Percentiles rank a stretch among this genome's conserved stretches.
phyloP scores from a whole-genome alignment of 2,888 invertebrate species.

The Pseudeuparius sepicola region DNA sequence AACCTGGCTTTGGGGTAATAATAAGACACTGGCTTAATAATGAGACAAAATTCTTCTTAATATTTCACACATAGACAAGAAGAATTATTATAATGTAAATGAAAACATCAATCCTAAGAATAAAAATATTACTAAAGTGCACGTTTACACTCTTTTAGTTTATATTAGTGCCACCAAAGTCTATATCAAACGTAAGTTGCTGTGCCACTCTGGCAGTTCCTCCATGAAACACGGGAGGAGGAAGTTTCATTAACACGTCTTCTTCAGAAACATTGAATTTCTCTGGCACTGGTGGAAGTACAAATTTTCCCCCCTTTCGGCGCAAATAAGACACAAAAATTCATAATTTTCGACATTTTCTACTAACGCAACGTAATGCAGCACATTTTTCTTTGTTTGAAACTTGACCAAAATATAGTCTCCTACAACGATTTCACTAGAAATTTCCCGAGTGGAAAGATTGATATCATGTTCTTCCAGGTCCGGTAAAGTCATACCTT shows the following conservation, averaged over 20 bases:
- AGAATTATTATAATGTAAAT: no score
- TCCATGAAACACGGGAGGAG: conserved; percentile 9
- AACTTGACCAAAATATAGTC: conserved; percentile 14
- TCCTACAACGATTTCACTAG: conserved; percentile 7
- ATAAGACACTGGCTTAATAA: conserved; percentile 4
- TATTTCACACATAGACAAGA: no score
- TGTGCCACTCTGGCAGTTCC: conserved; percentile 12
- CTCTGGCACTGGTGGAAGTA: conserved; percentile 8
- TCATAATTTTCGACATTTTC: conserved; percentile 4
- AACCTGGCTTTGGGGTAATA: conserved; percentile 1
- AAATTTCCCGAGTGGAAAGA: conserved; percentile 3
- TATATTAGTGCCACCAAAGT: not conserved
- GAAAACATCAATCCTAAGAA: no score
- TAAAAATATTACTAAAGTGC: no score
- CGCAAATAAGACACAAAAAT: conserved; percentile 14
- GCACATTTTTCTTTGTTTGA: conserved; percentile 10
- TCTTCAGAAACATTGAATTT: conserved; percentile 6
- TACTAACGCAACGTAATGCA: conserved; percentile 11
- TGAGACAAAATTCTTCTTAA: no score
- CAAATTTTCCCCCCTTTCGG: conserved; percentile 10
- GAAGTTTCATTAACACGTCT: conserved; percentile 15
- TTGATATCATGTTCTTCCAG: conserved; percentile 9
- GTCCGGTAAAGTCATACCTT: conserved; percentile 11
- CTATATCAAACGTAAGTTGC: not conserved
- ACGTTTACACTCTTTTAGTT: no score